Evolutionary conservation across 1,140 invertebrate species (phyloP).

Genomic region (Cryptotermes secundus): DNA sequence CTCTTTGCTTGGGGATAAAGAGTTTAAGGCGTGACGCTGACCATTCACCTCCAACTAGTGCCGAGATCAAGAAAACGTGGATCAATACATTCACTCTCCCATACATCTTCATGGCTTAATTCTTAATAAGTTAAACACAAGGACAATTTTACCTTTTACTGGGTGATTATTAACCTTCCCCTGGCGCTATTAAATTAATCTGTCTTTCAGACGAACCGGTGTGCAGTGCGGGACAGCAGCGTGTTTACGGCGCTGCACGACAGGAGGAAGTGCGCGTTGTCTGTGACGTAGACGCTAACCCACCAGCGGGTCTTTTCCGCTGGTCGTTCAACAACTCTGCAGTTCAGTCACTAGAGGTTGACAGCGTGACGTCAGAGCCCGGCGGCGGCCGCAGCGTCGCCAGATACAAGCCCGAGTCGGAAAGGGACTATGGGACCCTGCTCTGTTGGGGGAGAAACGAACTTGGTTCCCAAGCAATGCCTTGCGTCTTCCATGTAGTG

Average conservation of each 20-base stretch:
- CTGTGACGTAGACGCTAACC: conserved; percentile 85
- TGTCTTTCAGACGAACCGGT: conserved; percentile 64
- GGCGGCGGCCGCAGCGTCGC: conserved; percentile 61
- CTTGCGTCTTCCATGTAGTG: conserved; percentile 72
- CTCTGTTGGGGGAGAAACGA: conserved; percentile 70
- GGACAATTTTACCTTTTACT: no score
- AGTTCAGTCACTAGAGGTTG: conserved; percentile 53
- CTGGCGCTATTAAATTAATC: background rate
- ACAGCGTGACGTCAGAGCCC: conserved; percentile 60
- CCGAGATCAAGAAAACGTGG: no score
- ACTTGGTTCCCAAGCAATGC: conserved; percentile 63
- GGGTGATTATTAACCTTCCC: no score
- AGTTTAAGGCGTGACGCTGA: no score
- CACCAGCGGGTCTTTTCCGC: conserved; percentile 64
- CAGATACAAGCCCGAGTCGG: conserved; percentile 67
- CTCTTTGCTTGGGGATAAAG: no score
- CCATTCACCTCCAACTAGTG: no score
- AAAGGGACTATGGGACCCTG: conserved; percentile 69
- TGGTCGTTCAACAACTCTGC: conserved; percentile 76
- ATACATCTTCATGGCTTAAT: no score
- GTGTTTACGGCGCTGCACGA: conserved; percentile 73
- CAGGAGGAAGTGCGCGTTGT: conserved; percentile 73
- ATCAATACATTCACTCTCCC: no score
- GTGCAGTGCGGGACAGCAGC: conserved; percentile 64
- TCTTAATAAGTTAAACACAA: no score